Percentiles rank a stretch among this genome's conserved stretches.
Conservation (phyloP, 2,888 invertebrate genomes). For the Tinea trinotella region DNA sequence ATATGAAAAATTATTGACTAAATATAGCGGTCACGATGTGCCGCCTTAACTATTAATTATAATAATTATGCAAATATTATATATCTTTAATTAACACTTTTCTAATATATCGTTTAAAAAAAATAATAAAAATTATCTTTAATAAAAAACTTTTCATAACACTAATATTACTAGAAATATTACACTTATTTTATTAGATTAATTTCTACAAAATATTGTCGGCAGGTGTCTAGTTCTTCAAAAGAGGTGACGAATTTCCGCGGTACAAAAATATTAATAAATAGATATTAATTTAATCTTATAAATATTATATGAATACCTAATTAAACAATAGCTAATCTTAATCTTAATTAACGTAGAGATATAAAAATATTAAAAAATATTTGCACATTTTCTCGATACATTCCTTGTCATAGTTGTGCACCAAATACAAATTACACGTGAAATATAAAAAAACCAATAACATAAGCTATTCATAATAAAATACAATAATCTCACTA, state of each 20-base stretch:
- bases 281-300: constrained; percentile 56
- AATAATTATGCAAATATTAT: constrained; percentile 74
- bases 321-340: constrained; percentile 40
- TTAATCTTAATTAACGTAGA: constrained; percentile 66
- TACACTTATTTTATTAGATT: constrained; percentile 70
- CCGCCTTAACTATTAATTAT: constrained; percentile 78
- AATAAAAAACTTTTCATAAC: constrained; percentile 71
- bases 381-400: constrained; percentile 62
- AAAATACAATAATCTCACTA: neutral
- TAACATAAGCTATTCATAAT: neutral
- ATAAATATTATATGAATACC: constrained; percentile 45
- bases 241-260: constrained; percentile 49
- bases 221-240: constrained; percentile 64
- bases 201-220: constrained; percentile 71
- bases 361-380: constrained; percentile 73
- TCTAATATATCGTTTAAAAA: constrained; percentile 72
- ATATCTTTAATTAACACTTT: constrained; percentile 75
- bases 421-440: constrained; percentile 34
- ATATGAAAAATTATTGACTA: constrained; percentile 89
- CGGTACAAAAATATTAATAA: constrained; percentile 51
- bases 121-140: constrained; percentile 68
- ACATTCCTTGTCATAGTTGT: constrained; percentile 57
- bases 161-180: constrained; percentile 54
- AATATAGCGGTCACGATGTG: constrained; percentile 79
- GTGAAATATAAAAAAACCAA: constrained; percentile 7